Evolutionary conservation across 2,113 vertebrate genomes (phyloP), one percentile per base, ranked within the genome.

Genomic region (Eptatretus burgeri): DNA sequence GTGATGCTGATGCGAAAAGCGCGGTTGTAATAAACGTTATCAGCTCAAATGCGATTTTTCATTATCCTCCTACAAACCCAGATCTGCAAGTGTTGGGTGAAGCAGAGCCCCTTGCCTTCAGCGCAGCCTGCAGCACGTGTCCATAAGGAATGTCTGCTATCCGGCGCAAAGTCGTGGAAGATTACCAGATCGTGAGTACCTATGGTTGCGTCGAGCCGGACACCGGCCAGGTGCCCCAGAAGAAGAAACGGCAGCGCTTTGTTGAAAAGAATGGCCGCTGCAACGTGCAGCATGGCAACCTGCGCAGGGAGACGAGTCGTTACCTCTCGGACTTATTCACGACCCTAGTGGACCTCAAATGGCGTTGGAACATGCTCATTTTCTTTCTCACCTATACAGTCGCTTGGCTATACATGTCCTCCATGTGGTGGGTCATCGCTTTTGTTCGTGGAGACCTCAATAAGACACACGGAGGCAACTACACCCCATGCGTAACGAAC

Each of bases 251-350:
- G 63, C 82, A 84, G 71, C 75, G 82, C 16, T 84, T 85, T 10
- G 81, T 85, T 71, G 82, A 84, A 70, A 85, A 85, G 74, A 85
- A 85, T 66, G 82, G 82, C 5, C 81, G 79, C 65, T 85, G 82
- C 70, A 84, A 85, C 12, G 82, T 84, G 19, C 82, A 85, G 53
- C 81, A 85, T 63, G 82, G 82, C 14, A 85, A 83, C 74, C 77
- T 85, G 67, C 81, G 81, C 1, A 78, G 81, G 0, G 81, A 84
- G 74, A 81, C 77, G 51, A 82, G 82, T 71, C 74, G 82, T 13
- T 84, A 83, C 70, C 73, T 85, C 65, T 81, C 82, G 0, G 82
- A 85, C 49, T 76, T 85, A 18, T 85, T 85, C 74, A 85, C 82
- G 69, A 85, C 82, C 2, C 70, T 85, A 67, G 82, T 85, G 73